Conservation (phyloP, 1,140 invertebrate species). For the Aphelenchoides besseyi region DNA sequence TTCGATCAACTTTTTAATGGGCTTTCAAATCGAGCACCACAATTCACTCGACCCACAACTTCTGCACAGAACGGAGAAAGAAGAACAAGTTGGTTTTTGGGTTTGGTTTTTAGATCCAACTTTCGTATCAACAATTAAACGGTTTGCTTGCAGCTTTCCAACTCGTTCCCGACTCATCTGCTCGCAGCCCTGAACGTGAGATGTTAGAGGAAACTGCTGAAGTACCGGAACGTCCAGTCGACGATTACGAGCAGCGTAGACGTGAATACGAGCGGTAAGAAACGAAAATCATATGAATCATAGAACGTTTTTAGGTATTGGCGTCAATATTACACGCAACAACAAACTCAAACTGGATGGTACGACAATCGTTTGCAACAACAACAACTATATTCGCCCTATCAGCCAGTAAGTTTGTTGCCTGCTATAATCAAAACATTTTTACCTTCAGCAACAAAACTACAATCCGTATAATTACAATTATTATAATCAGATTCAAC, state of each 20-base stretch:
- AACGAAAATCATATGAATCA: neutral
- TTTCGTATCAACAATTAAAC: too few relatives aligned
- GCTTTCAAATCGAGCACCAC: neutral
- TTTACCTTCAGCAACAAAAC: neutral
- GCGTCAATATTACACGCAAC: neutral
- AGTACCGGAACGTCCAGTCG: neutral
- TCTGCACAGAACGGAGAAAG: neutral
- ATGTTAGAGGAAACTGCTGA: slow-evolving; percentile 5
- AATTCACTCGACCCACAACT: neutral
- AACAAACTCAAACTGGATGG: slow-evolving; percentile 1
- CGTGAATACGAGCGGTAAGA: slow-evolving; percentile 5
- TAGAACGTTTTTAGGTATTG: slow-evolving; percentile 2
- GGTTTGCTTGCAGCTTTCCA: too few relatives aligned
- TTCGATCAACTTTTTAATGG: neutral
- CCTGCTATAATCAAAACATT: neutral
- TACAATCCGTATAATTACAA: neutral
- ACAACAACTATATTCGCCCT: neutral
- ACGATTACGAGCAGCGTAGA: neutral
- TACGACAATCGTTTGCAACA: neutral
- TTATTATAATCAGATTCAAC: slow-evolving; percentile 2
- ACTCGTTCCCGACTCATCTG: too few relatives aligned
- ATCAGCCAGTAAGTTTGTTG: neutral
- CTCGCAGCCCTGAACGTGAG: neutral
- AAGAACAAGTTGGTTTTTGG: too few relatives aligned
- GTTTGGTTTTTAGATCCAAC: too few relatives aligned